Evolutionary conservation across 2,888 invertebrate species (phyloP).

Genomic region (Ectemnius continuus): DNA sequence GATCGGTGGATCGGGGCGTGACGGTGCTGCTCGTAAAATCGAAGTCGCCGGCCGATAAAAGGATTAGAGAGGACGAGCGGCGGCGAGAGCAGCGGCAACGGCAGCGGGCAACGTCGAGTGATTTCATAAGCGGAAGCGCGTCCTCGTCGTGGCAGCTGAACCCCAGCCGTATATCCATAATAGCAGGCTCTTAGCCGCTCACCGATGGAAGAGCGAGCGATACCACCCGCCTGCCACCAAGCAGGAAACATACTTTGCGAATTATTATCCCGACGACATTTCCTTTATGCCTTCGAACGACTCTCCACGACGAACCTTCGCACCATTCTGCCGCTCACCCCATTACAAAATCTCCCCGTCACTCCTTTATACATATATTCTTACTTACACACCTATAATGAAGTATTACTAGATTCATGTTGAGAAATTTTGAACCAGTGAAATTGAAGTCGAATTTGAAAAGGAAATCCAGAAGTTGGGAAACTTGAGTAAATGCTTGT

Average conservation of each 20-base stretch:
- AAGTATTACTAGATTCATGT: too few species aligned
- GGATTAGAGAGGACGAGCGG: not conserved
- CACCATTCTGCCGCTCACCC: too few species aligned
- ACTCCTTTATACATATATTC: too few species aligned
- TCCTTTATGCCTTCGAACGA: not conserved
- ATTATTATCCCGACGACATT: slow-evolving; percentile 50
- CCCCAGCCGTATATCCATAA: slow-evolving; percentile 29
- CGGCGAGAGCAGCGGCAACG: slow-evolving; percentile 5
- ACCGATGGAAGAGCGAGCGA: slow-evolving; percentile 45
- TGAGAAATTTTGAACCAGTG: too few species aligned
- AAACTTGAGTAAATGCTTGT: too few species aligned
- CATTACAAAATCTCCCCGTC: too few species aligned
- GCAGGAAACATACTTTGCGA: slow-evolving; percentile 55
- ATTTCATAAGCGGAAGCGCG: slow-evolving; percentile 54
- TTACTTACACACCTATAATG: too few species aligned
- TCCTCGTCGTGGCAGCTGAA: slow-evolving; percentile 48
- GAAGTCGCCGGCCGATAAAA: slow-evolving; percentile 27
- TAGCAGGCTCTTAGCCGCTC: slow-evolving; percentile 42
- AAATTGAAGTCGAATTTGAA: too few species aligned
- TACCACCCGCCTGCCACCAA: slow-evolving; percentile 31
- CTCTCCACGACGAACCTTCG: too few species aligned
- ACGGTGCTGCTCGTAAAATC: slow-evolving; percentile 22
- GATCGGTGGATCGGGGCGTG: slow-evolving; percentile 24
- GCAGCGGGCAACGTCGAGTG: slow-evolving; percentile 20
- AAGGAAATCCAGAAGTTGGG: too few species aligned